These are phyloP conservation scores for Lepidothrix coronata DNA, from an alignment of 2,113 vertebrate species.

Conservation along the genomic window DNA sequence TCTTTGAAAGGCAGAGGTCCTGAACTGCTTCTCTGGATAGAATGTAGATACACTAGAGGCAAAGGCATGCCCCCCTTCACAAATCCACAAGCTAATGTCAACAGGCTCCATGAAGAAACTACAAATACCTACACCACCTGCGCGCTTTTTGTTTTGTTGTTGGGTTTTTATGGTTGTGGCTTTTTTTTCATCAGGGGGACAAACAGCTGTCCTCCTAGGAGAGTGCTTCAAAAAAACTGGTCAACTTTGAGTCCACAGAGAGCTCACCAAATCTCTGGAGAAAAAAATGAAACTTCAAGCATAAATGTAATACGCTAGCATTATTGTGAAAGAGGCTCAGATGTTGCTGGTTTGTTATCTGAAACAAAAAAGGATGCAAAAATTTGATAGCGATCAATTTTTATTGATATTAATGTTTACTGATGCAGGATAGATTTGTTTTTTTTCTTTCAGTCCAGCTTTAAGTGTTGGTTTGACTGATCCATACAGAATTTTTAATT, in stretches of 20 bases:
- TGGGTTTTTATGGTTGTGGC: fast-evolving
- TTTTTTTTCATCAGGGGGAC: neutral
- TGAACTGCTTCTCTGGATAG: neutral
- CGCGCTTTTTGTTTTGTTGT: neutral
- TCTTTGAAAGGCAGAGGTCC: neutral
- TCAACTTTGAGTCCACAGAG: neutral
- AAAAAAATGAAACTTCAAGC: neutral
- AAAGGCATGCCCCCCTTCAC: neutral
- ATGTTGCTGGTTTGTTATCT: neutral
- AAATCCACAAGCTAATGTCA: neutral
- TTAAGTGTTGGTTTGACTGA: neutral
- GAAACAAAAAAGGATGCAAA: neutral
- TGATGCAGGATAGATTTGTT: neutral
- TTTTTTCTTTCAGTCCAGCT: neutral
- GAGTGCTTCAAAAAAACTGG: neutral
- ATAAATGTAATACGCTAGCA: neutral
- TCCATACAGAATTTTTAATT: neutral
- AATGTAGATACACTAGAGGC: neutral
- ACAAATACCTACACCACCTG: neutral
- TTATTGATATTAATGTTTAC: neutral
- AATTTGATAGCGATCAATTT: neutral
- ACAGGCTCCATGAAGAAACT: neutral
- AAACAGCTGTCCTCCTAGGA: neutral
- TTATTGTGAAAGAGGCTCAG: neutral
- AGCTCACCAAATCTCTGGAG: neutral